A percentile compares a stretch with the other conserved stretches of the same genome.
These are phyloP conservation scores for Phaedon cochleariae DNA, from an alignment of 2,888 invertebrate genomes.

Conservation along the genomic window DNA sequence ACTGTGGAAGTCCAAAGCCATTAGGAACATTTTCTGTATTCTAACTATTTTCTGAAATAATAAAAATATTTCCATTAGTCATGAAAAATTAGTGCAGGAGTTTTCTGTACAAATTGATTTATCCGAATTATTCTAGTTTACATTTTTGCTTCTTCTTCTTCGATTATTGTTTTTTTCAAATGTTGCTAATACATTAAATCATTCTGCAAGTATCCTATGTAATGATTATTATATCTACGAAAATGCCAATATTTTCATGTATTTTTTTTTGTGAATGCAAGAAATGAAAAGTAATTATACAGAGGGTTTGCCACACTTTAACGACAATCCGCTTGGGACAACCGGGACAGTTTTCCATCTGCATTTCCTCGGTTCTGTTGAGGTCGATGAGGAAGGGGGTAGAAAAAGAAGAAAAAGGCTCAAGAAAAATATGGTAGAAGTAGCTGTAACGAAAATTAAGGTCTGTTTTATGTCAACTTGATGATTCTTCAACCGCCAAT, in stretches of 20 bases:
- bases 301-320: constrained; percentile 56
- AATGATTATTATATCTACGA: neutral
- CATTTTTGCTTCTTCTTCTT: too few species aligned
- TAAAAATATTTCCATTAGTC: too few species aligned
- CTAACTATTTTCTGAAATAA: too few species aligned
- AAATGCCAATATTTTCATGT: too few species aligned
- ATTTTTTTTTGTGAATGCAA: constrained; percentile 23
- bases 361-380: constrained; percentile 84
- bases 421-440: constrained; percentile 90
- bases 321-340: constrained; percentile 60
- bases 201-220: too few species aligned
- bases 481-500: constrained; percentile 7
- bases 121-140: neutral
- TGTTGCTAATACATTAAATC: too few species aligned
- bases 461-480: constrained; percentile 64
- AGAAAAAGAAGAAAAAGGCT: constrained; percentile 77
- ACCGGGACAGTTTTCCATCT: constrained; percentile 82
- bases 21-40: too few species aligned
- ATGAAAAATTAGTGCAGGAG: neutral
- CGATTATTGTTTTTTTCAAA: too few species aligned
- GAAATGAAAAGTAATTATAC: constrained; percentile 53
- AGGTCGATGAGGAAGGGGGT: constrained; percentile 82
- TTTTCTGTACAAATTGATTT: neutral
- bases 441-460: constrained; percentile 87
- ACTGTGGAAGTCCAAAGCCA: too few species aligned